Evolutionary conservation across 2,113 vertebrate species (phyloP), one percentile per base, ranked within the genome.

Genomic region (Thunnus maccoyii): DNA sequence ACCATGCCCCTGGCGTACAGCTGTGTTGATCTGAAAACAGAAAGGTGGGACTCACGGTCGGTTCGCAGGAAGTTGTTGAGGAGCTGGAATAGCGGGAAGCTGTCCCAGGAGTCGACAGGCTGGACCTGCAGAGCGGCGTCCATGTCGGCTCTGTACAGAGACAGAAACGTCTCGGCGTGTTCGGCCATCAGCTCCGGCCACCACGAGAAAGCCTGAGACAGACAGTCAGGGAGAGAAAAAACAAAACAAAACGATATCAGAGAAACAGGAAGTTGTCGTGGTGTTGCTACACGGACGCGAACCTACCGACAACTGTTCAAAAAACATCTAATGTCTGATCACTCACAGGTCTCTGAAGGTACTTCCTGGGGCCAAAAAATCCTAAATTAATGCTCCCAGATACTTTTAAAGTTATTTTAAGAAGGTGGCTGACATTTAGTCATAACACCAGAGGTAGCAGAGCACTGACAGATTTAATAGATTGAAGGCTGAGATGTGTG

Each of bases 11-110:
- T 30, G 27, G 32, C 7, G 1, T 36, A 36, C 32, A 36, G 32
- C 32, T 36, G 32, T 36, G 32, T 36, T 36, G 22, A 10, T 15
- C 6, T 0, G 4, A 3, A 20, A 47, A 11, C n/a, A 20, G 1
- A 44, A 69, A 32, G 16, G 2, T 15, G 4, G 50, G 41, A 93
- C 97, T 98, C 93, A 99, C 98, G 64, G 76, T 99, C 97, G 54
- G 92, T 95, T 82, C 95, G 94, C 78, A 99, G 96, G 92, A 95
- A 97, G 76, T 98, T 99, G 94, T 99, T 99, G 86, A 98, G 95
- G 50, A 99, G 95, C 83, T 99, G 98, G 90, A 99, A 99, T 70
- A 99, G 96, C 1, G 97, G 98, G 86, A 99, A 99, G 87, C 96
- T 98, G 88, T 97, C 96, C 98, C 98, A 99, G 51, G 97, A 99